These are phyloP conservation scores for Drosophila cognata DNA, from an alignment of 2,888 invertebrate species.

Conservation along the genomic window DNA sequence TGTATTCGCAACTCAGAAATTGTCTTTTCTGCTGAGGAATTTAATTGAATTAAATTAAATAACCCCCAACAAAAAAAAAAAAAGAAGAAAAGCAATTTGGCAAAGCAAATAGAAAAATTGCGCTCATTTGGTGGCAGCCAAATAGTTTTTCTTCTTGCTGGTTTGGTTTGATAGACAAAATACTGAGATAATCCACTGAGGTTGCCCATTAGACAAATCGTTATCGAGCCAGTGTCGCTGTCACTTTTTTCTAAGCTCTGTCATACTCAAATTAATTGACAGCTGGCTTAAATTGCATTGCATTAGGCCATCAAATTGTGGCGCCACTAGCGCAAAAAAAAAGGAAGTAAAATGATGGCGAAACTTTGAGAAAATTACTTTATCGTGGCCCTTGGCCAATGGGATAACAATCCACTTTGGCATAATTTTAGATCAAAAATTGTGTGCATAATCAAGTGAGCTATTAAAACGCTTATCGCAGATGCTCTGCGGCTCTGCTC, in stretches of 20 bases:
- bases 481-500: slow-evolving; percentile 12
- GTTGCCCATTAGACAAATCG: slow-evolving; percentile 28
- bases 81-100: slow-evolving; percentile 21
- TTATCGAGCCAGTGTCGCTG: slow-evolving; percentile 15
- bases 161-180: slow-evolving; percentile 39
- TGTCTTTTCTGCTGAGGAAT: slow-evolving; percentile 15
- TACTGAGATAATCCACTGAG: slow-evolving; percentile 29
- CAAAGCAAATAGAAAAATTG: slow-evolving; percentile 24
- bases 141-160: slow-evolving; percentile 20
- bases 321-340: neutral
- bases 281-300: slow-evolving; percentile 61
- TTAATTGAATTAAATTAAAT: slow-evolving; percentile 31
- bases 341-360: neutral
- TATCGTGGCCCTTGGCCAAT: slow-evolving; percentile 53
- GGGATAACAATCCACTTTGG: slow-evolving; percentile 67
- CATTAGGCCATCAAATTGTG: slow-evolving; percentile 34
- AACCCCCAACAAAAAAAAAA: neutral
- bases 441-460: slow-evolving; percentile 56
- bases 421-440: slow-evolving; percentile 68
- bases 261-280: slow-evolving; percentile 57
- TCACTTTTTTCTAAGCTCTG: slow-evolving; percentile 28
- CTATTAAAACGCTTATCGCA: slow-evolving; percentile 73
- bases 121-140: slow-evolving; percentile 34
- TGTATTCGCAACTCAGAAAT: slow-evolving; percentile 18
- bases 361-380: slow-evolving; percentile 53